Conservation (phyloP, 2,797 vertebrate genomes). For the Protosalanx chinensis region DNA sequence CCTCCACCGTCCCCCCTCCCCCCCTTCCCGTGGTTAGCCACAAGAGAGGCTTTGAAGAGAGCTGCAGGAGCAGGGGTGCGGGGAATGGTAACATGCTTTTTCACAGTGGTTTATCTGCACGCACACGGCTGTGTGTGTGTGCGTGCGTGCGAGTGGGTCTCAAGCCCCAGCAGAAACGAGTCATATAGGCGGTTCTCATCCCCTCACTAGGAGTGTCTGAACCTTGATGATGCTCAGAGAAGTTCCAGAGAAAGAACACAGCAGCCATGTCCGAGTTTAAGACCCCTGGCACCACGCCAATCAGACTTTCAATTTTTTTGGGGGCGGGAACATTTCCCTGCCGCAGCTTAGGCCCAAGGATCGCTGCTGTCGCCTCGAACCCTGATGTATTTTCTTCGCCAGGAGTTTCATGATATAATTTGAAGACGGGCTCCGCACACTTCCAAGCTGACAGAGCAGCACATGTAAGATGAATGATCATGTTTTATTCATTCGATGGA, state of each 20-base stretch:
- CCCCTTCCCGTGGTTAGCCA: background rate
- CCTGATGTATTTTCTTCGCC: background rate
- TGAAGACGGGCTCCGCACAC: background rate
- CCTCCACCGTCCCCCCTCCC: background rate
- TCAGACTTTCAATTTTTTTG: background rate
- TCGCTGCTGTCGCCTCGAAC: background rate
- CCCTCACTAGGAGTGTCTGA: background rate
- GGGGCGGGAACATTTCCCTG: background rate
- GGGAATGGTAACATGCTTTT: background rate
- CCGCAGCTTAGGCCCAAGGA: background rate
- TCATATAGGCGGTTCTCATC: background rate
- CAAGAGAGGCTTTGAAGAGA: background rate
- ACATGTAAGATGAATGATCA: background rate
- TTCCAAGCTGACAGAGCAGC: background rate
- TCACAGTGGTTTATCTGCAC: background rate
- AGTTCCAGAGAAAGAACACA: background rate
- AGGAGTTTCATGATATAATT: background rate
- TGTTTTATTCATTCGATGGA: background rate
- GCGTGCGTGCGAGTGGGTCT: background rate
- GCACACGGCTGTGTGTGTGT: conserved; percentile 3
- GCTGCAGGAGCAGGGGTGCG: background rate
- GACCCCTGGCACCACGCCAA: background rate
- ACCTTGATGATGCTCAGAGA: background rate
- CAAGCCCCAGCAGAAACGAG: background rate
- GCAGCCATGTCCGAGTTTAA: background rate